Evolutionary conservation across 2,797 vertebrate species (phyloP).

Genomic region (Channa striata): DNA sequence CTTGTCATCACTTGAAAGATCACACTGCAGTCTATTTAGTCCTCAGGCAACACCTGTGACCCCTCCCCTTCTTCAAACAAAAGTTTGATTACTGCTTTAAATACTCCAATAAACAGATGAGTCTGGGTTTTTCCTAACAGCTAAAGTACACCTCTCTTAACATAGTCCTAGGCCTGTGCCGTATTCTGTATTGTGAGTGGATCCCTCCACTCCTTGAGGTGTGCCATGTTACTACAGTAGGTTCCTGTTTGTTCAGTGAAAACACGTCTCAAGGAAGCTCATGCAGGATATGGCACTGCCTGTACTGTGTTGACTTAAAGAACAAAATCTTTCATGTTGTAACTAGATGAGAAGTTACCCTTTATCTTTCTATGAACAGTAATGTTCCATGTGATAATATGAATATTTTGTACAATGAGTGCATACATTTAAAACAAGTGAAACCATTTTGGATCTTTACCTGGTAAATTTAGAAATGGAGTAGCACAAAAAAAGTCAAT

Average conservation of each 20-base stretch:
- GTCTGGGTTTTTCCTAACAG: neutral
- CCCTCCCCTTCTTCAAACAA: conserved; percentile 28
- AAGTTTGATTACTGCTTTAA: conserved; percentile 7
- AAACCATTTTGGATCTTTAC: neutral
- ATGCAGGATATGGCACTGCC: conserved; percentile 60
- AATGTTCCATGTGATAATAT: neutral
- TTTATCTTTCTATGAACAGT: neutral
- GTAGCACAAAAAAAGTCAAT: neutral
- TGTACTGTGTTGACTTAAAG: conserved; percentile 21
- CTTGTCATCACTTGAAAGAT: conserved; percentile 13
- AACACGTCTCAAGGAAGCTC: conserved; percentile 58
- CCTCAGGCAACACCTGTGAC: conserved; percentile 26
- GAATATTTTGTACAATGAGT: neutral
- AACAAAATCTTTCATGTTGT: conserved; percentile 9
- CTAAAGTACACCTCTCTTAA: conserved; percentile 6
- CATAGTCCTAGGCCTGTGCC: conserved; percentile 17
- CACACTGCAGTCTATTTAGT: conserved; percentile 29
- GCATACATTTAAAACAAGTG: neutral
- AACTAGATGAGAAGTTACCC: neutral
- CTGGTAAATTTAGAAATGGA: neutral
- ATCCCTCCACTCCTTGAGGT: conserved; percentile 74
- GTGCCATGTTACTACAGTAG: conserved; percentile 65
- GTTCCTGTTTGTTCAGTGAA: conserved; percentile 75
- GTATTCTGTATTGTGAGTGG: conserved; percentile 22
- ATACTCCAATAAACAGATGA: conserved; percentile 5